These are phyloP conservation scores for Leptosomus discolor DNA, from an alignment of 2,113 vertebrate species.

Conservation along the genomic window DNA sequence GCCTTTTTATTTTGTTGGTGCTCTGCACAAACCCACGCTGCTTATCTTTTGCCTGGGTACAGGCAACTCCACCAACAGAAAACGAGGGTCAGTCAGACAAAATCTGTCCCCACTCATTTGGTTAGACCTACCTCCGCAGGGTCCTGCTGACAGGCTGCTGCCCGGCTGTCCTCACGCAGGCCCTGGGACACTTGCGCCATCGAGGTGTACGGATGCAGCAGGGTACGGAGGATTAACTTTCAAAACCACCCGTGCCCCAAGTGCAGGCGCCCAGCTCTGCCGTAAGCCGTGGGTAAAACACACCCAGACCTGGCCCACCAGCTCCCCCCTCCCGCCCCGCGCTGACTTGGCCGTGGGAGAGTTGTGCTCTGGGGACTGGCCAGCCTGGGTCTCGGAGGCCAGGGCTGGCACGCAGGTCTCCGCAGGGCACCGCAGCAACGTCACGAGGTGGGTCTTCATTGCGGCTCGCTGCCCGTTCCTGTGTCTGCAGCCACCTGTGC, in stretches of 20 bases:
- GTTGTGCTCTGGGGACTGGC: too few species aligned
- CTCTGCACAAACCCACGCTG: neutral
- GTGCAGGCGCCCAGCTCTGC: neutral
- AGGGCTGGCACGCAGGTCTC: neutral
- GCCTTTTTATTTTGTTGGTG: neutral
- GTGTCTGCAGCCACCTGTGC: fast-evolving
- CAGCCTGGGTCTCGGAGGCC: fast-evolving
- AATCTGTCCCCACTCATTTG: fast-evolving
- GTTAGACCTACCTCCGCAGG: neutral
- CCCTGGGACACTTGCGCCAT: too few species aligned
- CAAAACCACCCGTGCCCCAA: neutral
- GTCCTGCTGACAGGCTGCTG: neutral
- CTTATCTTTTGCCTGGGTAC: neutral
- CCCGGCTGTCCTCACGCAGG: fast-evolving
- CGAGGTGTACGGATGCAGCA: neutral
- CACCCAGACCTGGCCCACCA: fast-evolving
- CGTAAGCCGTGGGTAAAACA: fast-evolving
- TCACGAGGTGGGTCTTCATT: fast-evolving
- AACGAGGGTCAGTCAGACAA: neutral
- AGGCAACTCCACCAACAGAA: neutral
- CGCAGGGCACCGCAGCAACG: neutral
- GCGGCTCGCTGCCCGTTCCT: too few species aligned
- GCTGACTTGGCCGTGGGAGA: fast-evolving
- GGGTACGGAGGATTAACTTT: neutral
- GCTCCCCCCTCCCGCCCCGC: too few species aligned